Evolutionary conservation across 2,797 vertebrate species (phyloP).

Genomic region (Rhinophrynus dorsalis): DNA sequence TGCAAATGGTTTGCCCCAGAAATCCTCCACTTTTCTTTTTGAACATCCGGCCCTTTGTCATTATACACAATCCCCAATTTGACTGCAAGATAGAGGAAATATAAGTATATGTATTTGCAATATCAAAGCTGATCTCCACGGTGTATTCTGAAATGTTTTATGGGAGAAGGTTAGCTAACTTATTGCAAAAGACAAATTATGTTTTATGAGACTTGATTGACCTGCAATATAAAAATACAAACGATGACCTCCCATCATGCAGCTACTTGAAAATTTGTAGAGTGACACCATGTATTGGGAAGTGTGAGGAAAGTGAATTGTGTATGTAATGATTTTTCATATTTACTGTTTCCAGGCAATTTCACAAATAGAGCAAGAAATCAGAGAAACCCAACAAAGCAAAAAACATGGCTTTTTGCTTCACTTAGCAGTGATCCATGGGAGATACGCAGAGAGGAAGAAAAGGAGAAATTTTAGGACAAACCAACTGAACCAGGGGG

Average conservation of each 20-base stretch:
- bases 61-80: too few species aligned
- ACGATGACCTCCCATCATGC: slow-evolving; percentile 30
- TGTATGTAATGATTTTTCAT: slow-evolving; percentile 43
- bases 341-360: slow-evolving; percentile 38
- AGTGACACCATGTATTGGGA: slow-evolving; percentile 16
- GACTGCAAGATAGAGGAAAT: too few species aligned
- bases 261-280: slow-evolving; percentile 37
- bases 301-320: slow-evolving; percentile 17
- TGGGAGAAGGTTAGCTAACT: slow-evolving; percentile 10
- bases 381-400: slow-evolving; percentile 13
- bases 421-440: neutral
- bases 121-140: too few species aligned
- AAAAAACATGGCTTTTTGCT: slow-evolving; percentile 11
- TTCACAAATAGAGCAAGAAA: slow-evolving; percentile 29
- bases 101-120: too few species aligned
- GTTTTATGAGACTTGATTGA: slow-evolving; percentile 40
- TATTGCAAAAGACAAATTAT: slow-evolving; percentile 35
- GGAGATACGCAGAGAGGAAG: too few species aligned
- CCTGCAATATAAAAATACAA: slow-evolving; percentile 22
- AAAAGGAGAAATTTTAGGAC: too few species aligned
- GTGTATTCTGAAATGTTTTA: slow-evolving; percentile 2
- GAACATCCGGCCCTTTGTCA: too few species aligned
- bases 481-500: too few species aligned
- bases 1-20: too few species aligned
- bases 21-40: too few species aligned